Base-by-base conservation (phyloP, 2,888 invertebrate species). In the Tipula confusa region DNA sequence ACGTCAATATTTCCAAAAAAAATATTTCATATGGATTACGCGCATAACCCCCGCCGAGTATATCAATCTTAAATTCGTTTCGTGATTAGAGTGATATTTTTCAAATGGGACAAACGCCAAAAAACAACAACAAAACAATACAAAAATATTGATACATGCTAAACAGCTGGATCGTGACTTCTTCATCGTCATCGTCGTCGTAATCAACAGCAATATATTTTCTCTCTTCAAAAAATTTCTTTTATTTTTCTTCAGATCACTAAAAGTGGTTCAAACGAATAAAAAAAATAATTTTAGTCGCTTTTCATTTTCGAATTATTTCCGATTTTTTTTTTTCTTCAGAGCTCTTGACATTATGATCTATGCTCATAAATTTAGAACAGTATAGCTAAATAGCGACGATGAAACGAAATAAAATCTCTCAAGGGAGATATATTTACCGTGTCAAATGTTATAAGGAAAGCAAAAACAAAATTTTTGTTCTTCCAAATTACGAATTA, bases 331-430 rank as follows among this genome's bases (percentile, higher is more conserved):
- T 64, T 64, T 64, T 24, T 64, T 64, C 24, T 64, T 24, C 24
- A 64, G 64, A 64, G 24, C 64, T 64, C 64, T 64, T 64, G 64
- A 64, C 64, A 64, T 64, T 24, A 64, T 64, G 64, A 64, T 64
- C 24, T 64, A 64, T 24, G 64, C 24, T 18, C 64, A 9, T 64
- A 64, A 64, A 64, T 24, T 24, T 64, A 24, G 24, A 64, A 64
- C 24, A 24, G n/a, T 64, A 64, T 24, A 43, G n/a, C 43, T 43
- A 18, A 24, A 64, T 64, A 24, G n/a, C n/a, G 7, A 43, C 43
- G 43, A 64, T 64, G 43, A 64, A 64, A 64, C 9, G 24, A 64
- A 64, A 24, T 64, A 24, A 4, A 24, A 64, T n/a, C 64, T 24
- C 7, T 0, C 64, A 64, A 64, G 64, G 64, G 64, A 64, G 18